Base-by-base conservation (phyloP, 1,140 invertebrate species). In the Polypedilum vanderplanki region DNA sequence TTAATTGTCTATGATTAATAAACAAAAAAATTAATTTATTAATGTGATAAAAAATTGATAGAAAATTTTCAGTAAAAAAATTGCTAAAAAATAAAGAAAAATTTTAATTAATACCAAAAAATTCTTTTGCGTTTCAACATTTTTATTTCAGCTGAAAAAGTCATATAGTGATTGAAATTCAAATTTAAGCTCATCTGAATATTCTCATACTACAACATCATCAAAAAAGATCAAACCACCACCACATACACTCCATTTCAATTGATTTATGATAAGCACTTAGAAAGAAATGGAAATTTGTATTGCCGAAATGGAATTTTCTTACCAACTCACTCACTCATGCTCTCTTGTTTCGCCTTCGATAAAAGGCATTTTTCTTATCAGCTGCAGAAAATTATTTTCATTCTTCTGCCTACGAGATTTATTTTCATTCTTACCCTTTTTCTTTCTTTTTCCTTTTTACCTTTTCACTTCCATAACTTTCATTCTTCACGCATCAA, bases 11-110 rank as follows among this genome's bases (percentile, higher is more conserved):
- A 33, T 57, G n/a, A 57, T 57, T 57, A 57, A 57, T 57, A n/a
- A 57, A 46, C 15, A 10, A 57, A 57, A 33, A 57, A 15, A 57
- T 57, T 57, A 57, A 57, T 57, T 57, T 57, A 57, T 57, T 57
- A 57, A 57, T 57, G 46, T 57, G 46, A 57, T 57, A 57, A 57
- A 57, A 57, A 57, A 57, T 15, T 57, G 46, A 57, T 57, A 57
- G 12, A 57, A 57, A 57, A 57, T 4, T 57, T 46, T 57, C 46
- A 57, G 15, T 57, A 57, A 57, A 57, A 57, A 57, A n/a, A n/a
- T n/a, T n/a, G n/a, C n/a, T n/a, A n/a, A 57, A 12, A 15, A 57
- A 57, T 57, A n/a, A 57, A 57, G n/a, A 57, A 46, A 46, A 57
- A 57, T 12, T 15, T 57, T 57, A 57, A 57, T 57, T 57, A 57